phyloP scores from a whole-genome alignment of 2,888 invertebrate genomes.

The Labia minor region DNA sequence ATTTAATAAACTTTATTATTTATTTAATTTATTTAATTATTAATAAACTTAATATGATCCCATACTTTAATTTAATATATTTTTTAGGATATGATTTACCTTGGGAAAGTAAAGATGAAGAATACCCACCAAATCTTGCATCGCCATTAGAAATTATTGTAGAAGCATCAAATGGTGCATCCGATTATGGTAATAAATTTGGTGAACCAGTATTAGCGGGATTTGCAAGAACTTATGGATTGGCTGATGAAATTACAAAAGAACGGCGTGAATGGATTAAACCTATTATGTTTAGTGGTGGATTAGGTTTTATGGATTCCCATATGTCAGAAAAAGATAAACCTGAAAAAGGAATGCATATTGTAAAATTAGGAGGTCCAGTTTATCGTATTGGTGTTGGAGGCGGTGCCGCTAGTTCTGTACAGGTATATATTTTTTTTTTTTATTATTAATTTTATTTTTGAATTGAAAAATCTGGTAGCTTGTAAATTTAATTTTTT shows the following conservation, averaged over 20 bases:
- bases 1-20: too few species aligned
- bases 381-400: conserved; percentile 97
- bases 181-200: conserved; percentile 98
- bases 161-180: conserved; percentile 95
- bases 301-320: conserved; percentile 82
- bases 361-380: conserved; percentile 90
- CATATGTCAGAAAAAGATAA: conserved; percentile 64
- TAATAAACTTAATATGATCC: too few species aligned
- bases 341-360: conserved; percentile 70
- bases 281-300: conserved; percentile 98
- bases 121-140: conserved; percentile 85
- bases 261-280: conserved; percentile 87
- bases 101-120: conserved; percentile 66
- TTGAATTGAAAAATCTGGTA: not conserved
- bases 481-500: conserved; percentile 13
- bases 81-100: conserved; percentile 65
- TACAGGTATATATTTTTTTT: conserved; percentile 44
- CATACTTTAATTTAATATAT: conserved; percentile 23
- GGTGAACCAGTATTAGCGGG: conserved; percentile 91
- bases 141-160: conserved; percentile 78
- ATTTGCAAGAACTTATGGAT: conserved; percentile 83
- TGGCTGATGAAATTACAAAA: conserved; percentile 47
- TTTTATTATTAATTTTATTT: not conserved
- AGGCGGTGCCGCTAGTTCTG: conserved; percentile 95
- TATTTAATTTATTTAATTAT: too few species aligned